Evolutionary conservation across 2,797 vertebrate species (phyloP).

Genomic region (Rhinichthys osculus): DNA sequence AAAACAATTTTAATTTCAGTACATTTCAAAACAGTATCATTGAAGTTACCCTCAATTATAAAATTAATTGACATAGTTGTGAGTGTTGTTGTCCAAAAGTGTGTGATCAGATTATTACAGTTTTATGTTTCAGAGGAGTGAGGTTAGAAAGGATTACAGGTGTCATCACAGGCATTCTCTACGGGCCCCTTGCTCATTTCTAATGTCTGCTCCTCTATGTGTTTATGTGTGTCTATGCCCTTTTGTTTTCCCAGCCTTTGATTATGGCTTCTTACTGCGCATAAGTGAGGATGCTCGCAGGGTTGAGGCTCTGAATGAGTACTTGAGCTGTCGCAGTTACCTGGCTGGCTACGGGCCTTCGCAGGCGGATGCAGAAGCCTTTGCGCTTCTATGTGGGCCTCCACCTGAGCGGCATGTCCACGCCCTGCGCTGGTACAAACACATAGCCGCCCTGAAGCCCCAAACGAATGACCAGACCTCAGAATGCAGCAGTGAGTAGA

Average conservation of each 20-base stretch:
- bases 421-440: constrained; percentile 94
- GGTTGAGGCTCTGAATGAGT: constrained; percentile 87
- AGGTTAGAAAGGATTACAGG: neutral
- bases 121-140: neutral
- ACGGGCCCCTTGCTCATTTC: neutral
- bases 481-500: constrained; percentile 75
- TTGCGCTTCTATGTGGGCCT: constrained; percentile 84
- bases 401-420: constrained; percentile 85
- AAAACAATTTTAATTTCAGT: neutral
- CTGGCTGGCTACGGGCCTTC: constrained; percentile 90
- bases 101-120: constrained; percentile 12
- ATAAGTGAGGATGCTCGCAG: constrained; percentile 86
- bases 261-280: constrained; percentile 87
- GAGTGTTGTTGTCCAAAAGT: neutral
- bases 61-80: neutral
- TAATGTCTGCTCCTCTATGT: constrained; percentile 49
- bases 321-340: constrained; percentile 94
- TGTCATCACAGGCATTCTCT: constrained; percentile 2
- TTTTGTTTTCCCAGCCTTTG: constrained; percentile 90
- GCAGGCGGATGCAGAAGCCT: constrained; percentile 86
- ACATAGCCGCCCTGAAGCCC: constrained; percentile 88
- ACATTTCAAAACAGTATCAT: neutral
- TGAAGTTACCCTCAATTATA: neutral
- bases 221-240: constrained; percentile 69
- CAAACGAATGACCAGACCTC: constrained; percentile 64